Evolutionary conservation across 2,888 invertebrate species (phyloP), one percentile per base, ranked within the genome.

Genomic region (Eupeodes luniger): DNA sequence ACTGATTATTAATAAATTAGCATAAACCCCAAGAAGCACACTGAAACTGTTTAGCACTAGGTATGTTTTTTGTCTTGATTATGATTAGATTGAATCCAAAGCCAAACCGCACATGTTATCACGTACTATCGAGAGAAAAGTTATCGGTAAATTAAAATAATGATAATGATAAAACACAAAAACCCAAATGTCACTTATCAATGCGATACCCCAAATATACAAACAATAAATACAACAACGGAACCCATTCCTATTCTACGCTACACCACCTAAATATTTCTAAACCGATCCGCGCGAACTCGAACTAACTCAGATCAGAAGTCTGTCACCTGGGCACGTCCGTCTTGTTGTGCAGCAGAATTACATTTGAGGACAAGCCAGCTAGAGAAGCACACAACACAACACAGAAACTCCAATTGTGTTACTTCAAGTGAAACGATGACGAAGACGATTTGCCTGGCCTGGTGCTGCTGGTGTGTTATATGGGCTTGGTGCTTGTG

Each of bases 261-360:
- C 44, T 10, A 74, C 40, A 40, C 5, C 40, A 49, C 62, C 36
- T 12, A 55, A 57, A 44, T 47, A 74, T 47, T 40, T 40, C 16
- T 36, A 5, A 57, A 57, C 14, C 44, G 44, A 62, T 49, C 80
- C 76, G 55, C 76, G 69, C 83, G 76, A 69, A 53, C 53, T 55
- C 61, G 19, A 27, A 27, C 27, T 27, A 27, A 27, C 27, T 27
- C 27, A 27, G 27, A 27, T 55, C 47, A 49, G 9, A 59, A 59
- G 51, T 80, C 53, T 78, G 36, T 61, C 78, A 75, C 19, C 69
- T 9, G 64, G 79, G 59, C 87, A 87, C 87, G 87, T 81, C 87
- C 64, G 87, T 81, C 44, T 80, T 34, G 76, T 80, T 84, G 87
- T 69, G 67, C 77, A 64, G 77, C 76, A 81, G 70, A 87, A 87